A percentile compares a stretch with the other conserved stretches of the same genome.
Evolutionary conservation across 2,113 vertebrate species (phyloP).

Genomic region (Camelus bactrianus): DNA sequence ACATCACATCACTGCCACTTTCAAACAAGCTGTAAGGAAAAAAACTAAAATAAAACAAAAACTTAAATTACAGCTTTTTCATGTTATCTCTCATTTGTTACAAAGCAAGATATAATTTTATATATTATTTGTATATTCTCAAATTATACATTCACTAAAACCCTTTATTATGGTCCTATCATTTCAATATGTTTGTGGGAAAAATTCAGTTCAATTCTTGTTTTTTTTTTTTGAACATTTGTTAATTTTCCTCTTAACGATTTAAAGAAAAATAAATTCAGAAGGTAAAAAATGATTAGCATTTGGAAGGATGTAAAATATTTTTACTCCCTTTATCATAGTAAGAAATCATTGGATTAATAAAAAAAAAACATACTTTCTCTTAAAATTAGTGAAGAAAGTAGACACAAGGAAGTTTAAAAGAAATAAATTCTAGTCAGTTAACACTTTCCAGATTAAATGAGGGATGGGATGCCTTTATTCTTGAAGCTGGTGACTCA

Average conservation of each 20-base stretch:
- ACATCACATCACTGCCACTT: background rate
- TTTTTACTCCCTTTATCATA: background rate
- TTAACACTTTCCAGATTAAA: background rate
- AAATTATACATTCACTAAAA: constrained; percentile 37
- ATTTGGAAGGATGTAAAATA: background rate
- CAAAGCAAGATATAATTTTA: background rate
- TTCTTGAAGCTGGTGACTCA: background rate
- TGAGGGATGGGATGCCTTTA: background rate
- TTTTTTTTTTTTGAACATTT: background rate
- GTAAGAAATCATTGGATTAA: background rate
- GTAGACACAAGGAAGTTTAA: background rate
- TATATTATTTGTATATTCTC: background rate
- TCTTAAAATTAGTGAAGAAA: background rate
- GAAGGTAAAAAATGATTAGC: background rate
- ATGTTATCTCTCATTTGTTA: background rate
- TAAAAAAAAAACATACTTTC: background rate
- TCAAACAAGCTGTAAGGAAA: background rate
- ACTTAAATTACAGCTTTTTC: background rate
- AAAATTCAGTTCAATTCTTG: background rate
- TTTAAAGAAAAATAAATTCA: background rate
- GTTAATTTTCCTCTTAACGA: background rate
- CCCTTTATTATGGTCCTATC: background rate
- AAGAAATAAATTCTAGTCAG: background rate
- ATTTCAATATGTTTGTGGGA: background rate
- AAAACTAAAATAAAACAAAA: background rate